Percentiles rank a stretch among this genome's conserved stretches.
Conservation (phyloP, 2,113 vertebrate species). For the Oenanthe oenanthe region DNA sequence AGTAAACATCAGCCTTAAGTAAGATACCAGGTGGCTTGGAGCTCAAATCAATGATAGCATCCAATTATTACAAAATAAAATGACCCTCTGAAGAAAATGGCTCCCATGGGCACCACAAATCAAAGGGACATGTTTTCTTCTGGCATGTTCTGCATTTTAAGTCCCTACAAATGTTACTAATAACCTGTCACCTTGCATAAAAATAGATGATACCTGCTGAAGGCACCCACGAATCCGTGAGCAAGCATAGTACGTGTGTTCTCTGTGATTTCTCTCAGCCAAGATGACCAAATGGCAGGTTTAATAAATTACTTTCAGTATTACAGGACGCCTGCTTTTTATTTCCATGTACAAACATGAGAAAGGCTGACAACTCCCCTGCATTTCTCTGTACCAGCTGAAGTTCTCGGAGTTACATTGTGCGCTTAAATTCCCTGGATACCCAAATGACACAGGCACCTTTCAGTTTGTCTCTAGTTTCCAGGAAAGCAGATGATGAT, state of each 20-base stretch:
- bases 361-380: background rate
- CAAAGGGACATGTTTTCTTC: slow-evolving; percentile 61
- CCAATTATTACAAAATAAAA: slow-evolving; percentile 83
- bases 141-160: slow-evolving; percentile 69
- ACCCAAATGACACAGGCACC: rapidly evolving
- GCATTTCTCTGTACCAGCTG: background rate
- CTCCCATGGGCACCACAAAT: slow-evolving; percentile 76
- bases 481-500: background rate
- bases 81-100: slow-evolving; percentile 75
- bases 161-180: slow-evolving; percentile 36
- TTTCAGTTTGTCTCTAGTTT: background rate
- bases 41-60: slow-evolving; percentile 77
- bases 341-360: background rate
- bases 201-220: slow-evolving; percentile 50
- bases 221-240: background rate
- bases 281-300: background rate
- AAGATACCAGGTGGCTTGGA: slow-evolving; percentile 78
- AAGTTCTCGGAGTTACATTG: background rate
- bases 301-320: background rate
- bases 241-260: background rate
- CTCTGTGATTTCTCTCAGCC: background rate
- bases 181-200: slow-evolving; percentile 33
- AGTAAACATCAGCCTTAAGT: slow-evolving; percentile 48
- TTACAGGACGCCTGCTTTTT: background rate
- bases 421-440: background rate